These are phyloP conservation scores for Clistopyga incitator DNA, from an alignment of 2,888 invertebrate species.

Conservation along the genomic window DNA sequence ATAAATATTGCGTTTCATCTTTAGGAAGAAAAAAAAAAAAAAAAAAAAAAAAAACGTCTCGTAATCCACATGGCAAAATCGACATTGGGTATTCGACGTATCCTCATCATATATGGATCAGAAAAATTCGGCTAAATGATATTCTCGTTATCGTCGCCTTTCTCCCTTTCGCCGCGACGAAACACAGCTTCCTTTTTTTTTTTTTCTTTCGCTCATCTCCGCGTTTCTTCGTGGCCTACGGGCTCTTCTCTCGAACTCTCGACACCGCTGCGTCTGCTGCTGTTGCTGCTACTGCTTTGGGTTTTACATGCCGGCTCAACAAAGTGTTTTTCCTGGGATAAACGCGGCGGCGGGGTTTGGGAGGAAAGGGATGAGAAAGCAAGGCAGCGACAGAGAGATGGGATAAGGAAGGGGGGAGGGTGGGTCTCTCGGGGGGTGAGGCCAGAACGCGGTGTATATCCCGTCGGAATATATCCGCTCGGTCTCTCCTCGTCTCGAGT, in stretches of 20 bases:
- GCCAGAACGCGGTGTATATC: conserved; percentile 33
- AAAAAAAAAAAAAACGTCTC: no score
- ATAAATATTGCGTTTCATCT: neutral
- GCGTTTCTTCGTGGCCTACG: conserved; percentile 26
- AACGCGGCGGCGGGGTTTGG: conserved; percentile 41
- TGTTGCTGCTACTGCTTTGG: no score
- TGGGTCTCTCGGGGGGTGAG: conserved; percentile 43
- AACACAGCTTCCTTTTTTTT: neutral
- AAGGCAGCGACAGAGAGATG: conserved; percentile 30
- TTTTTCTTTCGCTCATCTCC: conserved; percentile 34
- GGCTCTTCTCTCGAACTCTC: conserved; percentile 48
- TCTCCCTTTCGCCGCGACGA: neutral
- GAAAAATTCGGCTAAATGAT: conserved; percentile 18
- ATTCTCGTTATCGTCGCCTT: conserved; percentile 31
- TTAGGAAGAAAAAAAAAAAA: neutral
- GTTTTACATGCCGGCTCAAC: conserved; percentile 73
- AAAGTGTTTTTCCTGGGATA: conserved; percentile 73
- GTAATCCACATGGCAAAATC: neutral
- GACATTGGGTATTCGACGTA: neutral
- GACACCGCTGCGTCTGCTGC: conserved; percentile 22
- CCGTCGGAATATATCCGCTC: conserved; percentile 53
- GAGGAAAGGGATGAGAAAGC: conserved; percentile 21
- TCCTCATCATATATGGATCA: conserved; percentile 20
- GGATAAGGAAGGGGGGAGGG: conserved; percentile 43
- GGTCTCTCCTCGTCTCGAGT: conserved; percentile 13